Conservation (phyloP, 2,888 invertebrate genomes). For the Temnothorax ravouxi region DNA sequence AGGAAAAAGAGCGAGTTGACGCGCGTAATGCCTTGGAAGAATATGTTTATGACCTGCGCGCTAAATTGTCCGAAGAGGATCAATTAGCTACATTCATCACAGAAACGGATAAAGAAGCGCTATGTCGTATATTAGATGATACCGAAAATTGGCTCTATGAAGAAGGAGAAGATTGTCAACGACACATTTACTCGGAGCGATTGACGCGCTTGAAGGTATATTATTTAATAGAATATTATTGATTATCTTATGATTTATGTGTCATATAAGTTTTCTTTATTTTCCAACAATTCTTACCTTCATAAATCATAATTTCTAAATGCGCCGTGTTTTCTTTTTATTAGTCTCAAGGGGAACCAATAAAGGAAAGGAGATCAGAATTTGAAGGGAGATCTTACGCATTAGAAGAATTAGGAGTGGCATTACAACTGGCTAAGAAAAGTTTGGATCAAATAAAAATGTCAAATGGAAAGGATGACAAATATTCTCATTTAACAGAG, state of each 20-base stretch:
- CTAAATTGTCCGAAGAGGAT: conserved; percentile 93
- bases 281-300: neutral
- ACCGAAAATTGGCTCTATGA: conserved; percentile 99
- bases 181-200: conserved; percentile 88
- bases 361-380: conserved; percentile 94
- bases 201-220: conserved; percentile 80
- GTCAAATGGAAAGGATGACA: conserved; percentile 88
- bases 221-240: neutral
- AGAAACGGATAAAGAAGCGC: conserved; percentile 89
- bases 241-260: neutral
- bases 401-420: conserved; percentile 93
- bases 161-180: conserved; percentile 97
- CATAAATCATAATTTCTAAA: neutral
- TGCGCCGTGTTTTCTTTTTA: conserved; percentile 74
- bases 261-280: neutral
- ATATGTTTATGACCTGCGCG: conserved; percentile 98
- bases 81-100: conserved; percentile 92
- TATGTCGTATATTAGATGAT: conserved; percentile 91
- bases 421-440: conserved; percentile 93
- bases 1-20: conserved; percentile 98
- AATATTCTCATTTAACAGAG: conserved; percentile 93
- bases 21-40: conserved; percentile 99
- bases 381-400: conserved; percentile 93
- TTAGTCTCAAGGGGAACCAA: conserved; percentile 95
- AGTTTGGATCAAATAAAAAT: conserved; percentile 90